Evolutionary conservation across 1,140 invertebrate genomes (phyloP).

Genomic region (Brachionus sp.): DNA sequence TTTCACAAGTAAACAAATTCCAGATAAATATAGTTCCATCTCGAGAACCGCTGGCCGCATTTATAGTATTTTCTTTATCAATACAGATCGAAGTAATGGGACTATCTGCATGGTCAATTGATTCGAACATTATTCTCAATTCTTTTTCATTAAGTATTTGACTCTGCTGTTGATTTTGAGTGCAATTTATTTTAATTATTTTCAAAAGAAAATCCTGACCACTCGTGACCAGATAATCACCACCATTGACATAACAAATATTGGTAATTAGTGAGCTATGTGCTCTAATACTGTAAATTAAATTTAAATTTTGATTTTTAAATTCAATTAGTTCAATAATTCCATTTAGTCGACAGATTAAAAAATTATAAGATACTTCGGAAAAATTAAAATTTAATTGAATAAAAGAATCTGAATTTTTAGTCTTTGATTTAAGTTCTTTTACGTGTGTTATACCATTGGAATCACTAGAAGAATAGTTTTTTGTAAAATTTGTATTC

Average conservation of each 20-base stretch:
- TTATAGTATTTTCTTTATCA: constrained; percentile 13
- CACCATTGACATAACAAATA: neutral
- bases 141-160: neutral
- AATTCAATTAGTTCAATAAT: neutral
- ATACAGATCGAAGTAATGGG: constrained; percentile 12
- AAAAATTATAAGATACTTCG: neutral
- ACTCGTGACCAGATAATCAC: constrained; percentile 11
- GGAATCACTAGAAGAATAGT: neutral
- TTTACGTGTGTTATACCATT: neutral
- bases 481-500: neutral
- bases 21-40: constrained; percentile 9
- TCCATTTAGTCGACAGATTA: neutral
- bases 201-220: constrained; percentile 14
- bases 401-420: neutral
- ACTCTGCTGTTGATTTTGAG: neutral
- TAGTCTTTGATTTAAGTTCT: neutral
- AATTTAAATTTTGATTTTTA: neutral
- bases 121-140: neutral
- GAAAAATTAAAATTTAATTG: neutral
- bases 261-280: neutral
- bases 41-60: neutral
- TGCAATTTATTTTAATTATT: neutral
- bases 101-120: neutral
- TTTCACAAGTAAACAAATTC: constrained; percentile 32
- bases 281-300: neutral